A percentile compares a stretch with the other conserved stretches of the same genome.
phyloP scores from a whole-genome alignment of 2,113 vertebrate species.

The Martes martes region DNA sequence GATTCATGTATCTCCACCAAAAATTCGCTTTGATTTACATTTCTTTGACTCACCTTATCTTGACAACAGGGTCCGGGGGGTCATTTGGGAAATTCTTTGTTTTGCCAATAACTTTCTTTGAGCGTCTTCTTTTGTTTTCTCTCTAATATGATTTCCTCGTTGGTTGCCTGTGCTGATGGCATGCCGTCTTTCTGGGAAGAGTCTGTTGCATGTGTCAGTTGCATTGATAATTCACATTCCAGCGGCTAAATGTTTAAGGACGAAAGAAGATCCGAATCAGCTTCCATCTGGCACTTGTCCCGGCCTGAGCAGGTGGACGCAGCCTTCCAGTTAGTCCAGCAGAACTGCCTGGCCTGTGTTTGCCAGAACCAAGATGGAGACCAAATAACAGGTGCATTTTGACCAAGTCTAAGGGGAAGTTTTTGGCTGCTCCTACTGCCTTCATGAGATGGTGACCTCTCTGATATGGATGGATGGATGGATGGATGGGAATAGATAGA shows the following conservation, averaged over 20 bases:
- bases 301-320: neutral
- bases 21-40: neutral
- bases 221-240: neutral
- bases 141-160: neutral
- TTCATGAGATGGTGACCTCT: neutral
- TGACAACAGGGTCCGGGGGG: neutral
- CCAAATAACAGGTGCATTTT: neutral
- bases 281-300: neutral
- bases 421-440: neutral
- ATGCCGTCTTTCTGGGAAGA: neutral
- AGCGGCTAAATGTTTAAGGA: neutral
- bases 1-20: neutral
- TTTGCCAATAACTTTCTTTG: neutral
- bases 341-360: accelerated
- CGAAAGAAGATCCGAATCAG: neutral
- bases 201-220: neutral
- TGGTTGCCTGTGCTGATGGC: neutral
- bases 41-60: neutral
- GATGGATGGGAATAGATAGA: too few relatives aligned
- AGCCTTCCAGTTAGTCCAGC: neutral
- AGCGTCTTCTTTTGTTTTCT: neutral
- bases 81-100: neutral
- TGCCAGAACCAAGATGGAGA: neutral
- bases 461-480: neutral
- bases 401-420: neutral